Conservation (phyloP, 2,113 vertebrate species). For the Astur gentilis region DNA sequence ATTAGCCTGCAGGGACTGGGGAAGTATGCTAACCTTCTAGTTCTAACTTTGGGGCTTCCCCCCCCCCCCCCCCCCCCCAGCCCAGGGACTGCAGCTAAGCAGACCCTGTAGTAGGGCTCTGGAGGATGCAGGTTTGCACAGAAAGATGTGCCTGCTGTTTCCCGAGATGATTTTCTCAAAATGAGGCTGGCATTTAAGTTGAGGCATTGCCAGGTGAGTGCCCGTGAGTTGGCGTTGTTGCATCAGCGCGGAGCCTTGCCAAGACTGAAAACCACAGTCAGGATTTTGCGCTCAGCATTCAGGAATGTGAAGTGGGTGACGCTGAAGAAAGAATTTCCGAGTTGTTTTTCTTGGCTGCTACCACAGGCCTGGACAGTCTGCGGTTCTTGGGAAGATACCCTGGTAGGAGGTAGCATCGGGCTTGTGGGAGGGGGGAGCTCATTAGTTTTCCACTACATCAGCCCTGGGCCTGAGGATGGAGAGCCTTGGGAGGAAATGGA, state of each 20-base stretch:
- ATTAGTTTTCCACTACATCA: neutral
- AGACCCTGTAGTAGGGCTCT: neutral
- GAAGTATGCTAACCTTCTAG: neutral
- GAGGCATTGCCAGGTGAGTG: constrained; percentile 26
- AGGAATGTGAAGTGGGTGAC: constrained; percentile 51
- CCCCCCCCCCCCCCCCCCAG: too few relatives aligned
- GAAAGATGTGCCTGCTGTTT: neutral
- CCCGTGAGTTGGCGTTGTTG: neutral
- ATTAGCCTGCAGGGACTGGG: neutral
- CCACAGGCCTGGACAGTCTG: neutral
- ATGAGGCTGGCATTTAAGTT: neutral
- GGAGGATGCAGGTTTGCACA: neutral
- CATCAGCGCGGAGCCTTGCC: constrained; percentile 14
- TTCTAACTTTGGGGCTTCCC: neutral
- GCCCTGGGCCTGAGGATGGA: neutral
- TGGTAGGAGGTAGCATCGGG: neutral
- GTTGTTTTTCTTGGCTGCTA: constrained; percentile 41
- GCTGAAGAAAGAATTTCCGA: constrained; percentile 35
- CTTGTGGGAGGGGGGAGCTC: neutral
- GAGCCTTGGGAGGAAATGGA: neutral
- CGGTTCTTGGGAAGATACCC: constrained; percentile 3
- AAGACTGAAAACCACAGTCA: constrained; percentile 40
- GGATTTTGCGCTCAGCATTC: constrained; percentile 29
- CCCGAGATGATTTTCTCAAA: neutral
- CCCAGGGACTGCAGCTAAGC: neutral